Evolutionary conservation across 2,797 vertebrate species (phyloP).

Genomic region (Centroberyx gerrardi): DNA sequence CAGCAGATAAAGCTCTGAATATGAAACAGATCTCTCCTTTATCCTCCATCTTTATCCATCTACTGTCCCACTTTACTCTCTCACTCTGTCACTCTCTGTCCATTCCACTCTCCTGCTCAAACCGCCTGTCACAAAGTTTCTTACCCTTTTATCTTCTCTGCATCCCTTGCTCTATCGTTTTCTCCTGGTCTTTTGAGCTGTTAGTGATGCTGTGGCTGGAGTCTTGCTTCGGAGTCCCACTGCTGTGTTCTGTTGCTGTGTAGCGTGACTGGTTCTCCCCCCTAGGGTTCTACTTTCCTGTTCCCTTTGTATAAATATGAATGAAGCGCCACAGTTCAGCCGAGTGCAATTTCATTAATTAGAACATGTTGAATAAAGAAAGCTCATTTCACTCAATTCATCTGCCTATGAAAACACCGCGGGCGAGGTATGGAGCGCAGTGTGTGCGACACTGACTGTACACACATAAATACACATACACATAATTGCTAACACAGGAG

Average conservation of each 20-base stretch:
- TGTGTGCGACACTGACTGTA: slow-evolving; percentile 42
- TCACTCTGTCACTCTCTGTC: not conserved
- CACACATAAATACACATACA: slow-evolving; percentile 45
- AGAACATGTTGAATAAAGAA: slow-evolving; percentile 51
- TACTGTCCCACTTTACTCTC: not conserved
- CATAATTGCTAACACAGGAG: slow-evolving; percentile 63
- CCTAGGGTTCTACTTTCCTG: slow-evolving; percentile 33
- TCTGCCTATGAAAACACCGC: slow-evolving; percentile 72
- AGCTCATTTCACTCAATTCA: slow-evolving; percentile 46
- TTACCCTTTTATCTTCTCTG: not conserved
- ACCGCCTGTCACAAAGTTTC: not conserved
- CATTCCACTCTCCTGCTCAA: not conserved
- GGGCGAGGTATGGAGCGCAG: slow-evolving; percentile 45
- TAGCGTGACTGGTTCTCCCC: slow-evolving; percentile 27
- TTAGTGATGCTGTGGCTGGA: slow-evolving; percentile 26
- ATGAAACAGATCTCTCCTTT: slow-evolving; percentile 17
- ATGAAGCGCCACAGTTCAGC: slow-evolving; percentile 51
- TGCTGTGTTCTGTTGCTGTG: slow-evolving; percentile 31
- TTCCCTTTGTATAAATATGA: slow-evolving; percentile 69
- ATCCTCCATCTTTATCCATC: not conserved
- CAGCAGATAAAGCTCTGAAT: slow-evolving; percentile 15
- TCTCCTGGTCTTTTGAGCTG: slow-evolving; percentile 4
- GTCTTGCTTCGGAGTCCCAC: slow-evolving; percentile 24
- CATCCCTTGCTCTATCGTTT: not conserved
- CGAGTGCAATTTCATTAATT: slow-evolving; percentile 65